Base-by-base conservation (phyloP, 2,888 invertebrate species). In the Antheraea assamensis region DNA sequence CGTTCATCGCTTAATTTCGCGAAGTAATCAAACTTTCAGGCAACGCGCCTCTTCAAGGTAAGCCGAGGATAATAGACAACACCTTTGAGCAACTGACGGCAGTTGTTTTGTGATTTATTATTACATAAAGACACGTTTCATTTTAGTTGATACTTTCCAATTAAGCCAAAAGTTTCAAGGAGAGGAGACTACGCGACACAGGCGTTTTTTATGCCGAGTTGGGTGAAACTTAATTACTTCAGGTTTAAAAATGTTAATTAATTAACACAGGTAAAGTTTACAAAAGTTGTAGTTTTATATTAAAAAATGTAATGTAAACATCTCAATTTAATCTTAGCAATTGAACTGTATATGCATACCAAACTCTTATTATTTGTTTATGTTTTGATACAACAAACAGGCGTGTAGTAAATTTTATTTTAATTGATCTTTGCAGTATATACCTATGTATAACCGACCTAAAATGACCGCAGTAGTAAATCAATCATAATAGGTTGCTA, bases 1-100 rank as follows among this genome's bases (percentile, higher is more conserved):
- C 89, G 86, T 86, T 88, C 88, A 86, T 85, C 85, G 89, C 86
- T 89, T 88, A 88, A 92, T 90, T 90, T 89, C 82, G 84, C 88
- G 81, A 86, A 88, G 89, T 90, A 90, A 91, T 90, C 89, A 90
- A 92, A 92, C 82, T 91, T 92, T 88, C 86, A 84, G 85, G 85
- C 86, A 84, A 85, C 86, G 84, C 81, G 81, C 81, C 85, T 85
- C 81, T 80, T 72, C 77, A 78, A 86, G 85, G 85, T 87, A 88
- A 87, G 86, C 85, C 83, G 82, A 82, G 85, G 84, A 88, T 88
- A 89, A 89, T 88, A 88, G 87, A 89, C 88, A 88, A 82, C 84
- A 87, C 85, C 87, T 89, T 87, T 85, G 82, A 82, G 84, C 85
- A 83, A 84, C 85, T 83, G 88, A 88, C 83, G 82, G 81, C 85